Conservation (phyloP, 2,113 vertebrate genomes). For the Phylloscopus trochilus region DNA sequence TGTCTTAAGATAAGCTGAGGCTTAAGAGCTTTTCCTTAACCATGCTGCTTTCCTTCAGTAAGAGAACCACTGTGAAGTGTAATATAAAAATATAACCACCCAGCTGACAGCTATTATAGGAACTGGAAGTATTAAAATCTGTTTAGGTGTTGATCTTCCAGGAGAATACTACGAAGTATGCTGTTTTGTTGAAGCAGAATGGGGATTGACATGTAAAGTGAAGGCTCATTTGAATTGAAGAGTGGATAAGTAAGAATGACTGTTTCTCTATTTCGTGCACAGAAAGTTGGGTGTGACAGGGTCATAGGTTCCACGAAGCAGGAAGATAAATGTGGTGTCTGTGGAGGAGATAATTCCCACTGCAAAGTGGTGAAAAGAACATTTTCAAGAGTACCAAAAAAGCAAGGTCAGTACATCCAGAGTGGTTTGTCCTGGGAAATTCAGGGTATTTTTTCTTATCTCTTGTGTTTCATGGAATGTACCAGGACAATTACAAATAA, state of each 20-base stretch:
- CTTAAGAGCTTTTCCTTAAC: constrained; percentile 6
- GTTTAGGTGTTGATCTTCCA: background rate
- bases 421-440: background rate
- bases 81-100: background rate
- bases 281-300: constrained; percentile 98
- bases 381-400: constrained; percentile 86
- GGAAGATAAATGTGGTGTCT: constrained; percentile 96
- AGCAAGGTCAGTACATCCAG: constrained; percentile 76
- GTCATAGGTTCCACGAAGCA: constrained; percentile 89
- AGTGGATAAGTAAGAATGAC: background rate
- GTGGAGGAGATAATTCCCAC: constrained; percentile 90
- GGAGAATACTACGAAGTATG: background rate
- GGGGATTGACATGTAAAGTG: background rate
- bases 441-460: background rate
- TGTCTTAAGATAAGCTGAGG: background rate
- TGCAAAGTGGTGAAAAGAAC: constrained; percentile 94
- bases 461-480: background rate
- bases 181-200: background rate
- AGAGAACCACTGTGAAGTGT: background rate
- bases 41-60: background rate
- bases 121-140: background rate
- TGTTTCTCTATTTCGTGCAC: constrained; percentile 13
- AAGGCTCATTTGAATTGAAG: background rate
- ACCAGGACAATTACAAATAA: background rate
- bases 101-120: background rate